phyloP scores from a whole-genome alignment of 2,797 vertebrate species.

The Sylvilagus floridanus region DNA sequence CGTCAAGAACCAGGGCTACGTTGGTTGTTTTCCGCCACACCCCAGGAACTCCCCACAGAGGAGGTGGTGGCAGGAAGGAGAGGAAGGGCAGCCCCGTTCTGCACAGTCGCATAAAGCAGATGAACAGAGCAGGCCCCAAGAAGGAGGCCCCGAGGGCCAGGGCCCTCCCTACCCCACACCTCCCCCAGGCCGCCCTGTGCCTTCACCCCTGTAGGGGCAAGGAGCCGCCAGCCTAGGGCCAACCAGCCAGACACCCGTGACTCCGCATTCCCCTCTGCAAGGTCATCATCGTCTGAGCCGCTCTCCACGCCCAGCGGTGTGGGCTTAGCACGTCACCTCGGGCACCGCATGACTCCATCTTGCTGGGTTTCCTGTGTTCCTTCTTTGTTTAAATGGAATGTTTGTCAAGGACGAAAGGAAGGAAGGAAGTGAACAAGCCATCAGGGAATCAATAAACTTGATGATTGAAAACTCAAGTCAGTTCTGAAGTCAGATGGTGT shows the following conservation, averaged over 20 bases:
- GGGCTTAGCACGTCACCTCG: accelerated
- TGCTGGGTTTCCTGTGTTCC: background rate
- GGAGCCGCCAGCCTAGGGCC: accelerated
- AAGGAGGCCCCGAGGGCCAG: accelerated
- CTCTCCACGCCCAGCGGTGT: background rate
- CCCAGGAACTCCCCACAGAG: background rate
- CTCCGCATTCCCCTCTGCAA: background rate
- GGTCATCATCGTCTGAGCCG: background rate
- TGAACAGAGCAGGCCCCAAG: background rate
- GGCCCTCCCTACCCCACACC: too few species aligned
- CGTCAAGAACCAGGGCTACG: background rate
- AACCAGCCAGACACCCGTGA: background rate
- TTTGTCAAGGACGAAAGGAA: accelerated
- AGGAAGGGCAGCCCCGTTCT: background rate
- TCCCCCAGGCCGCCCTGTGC: too few species aligned
- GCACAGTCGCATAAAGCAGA: too few species aligned
- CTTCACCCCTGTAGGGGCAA: too few species aligned
- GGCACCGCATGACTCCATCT: accelerated
- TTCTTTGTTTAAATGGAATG: background rate
- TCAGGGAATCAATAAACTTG: background rate
- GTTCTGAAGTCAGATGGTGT: background rate
- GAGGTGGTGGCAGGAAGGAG: background rate
- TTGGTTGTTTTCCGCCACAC: background rate
- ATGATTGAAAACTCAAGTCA: background rate
- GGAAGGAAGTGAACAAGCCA: background rate